Evolutionary conservation across 1,140 invertebrate species (phyloP).

Genomic region (Plutomurus gul): DNA sequence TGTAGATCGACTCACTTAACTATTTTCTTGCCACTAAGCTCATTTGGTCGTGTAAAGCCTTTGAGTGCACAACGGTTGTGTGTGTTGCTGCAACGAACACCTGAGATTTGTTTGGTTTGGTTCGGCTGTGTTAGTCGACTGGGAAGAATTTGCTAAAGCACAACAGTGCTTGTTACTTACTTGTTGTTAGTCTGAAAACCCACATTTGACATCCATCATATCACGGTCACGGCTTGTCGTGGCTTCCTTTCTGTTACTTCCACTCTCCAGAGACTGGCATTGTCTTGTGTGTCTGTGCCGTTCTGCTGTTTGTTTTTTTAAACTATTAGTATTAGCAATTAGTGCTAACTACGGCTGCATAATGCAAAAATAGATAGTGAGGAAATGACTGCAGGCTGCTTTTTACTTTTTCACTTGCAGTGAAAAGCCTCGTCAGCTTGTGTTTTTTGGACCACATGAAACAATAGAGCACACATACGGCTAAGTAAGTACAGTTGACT

Average conservation of each 20-base stretch:
- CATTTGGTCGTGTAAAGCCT: neutral
- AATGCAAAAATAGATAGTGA: too few relatives aligned
- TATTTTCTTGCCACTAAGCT: neutral
- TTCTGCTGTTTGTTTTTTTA: too few relatives aligned
- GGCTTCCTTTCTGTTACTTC: constrained; percentile 47
- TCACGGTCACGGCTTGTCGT: constrained; percentile 40
- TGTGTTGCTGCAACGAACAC: neutral
- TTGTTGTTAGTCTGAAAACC: constrained; percentile 47
- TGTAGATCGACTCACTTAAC: constrained; percentile 12
- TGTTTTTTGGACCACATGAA: too few relatives aligned
- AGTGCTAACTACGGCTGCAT: too few relatives aligned
- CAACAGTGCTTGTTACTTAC: neutral
- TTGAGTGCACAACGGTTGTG: neutral
- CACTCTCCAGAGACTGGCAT: neutral
- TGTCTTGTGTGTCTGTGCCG: neutral
- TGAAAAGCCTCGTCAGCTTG: too few relatives aligned
- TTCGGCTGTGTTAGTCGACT: neutral
- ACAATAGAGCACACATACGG: too few relatives aligned
- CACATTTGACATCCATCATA: constrained; percentile 45
- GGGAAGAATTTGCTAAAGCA: too few relatives aligned
- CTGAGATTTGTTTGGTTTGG: constrained; percentile 14
- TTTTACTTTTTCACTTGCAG: too few relatives aligned
- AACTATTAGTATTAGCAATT: too few relatives aligned
- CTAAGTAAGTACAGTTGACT: too few relatives aligned
- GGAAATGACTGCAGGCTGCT: too few relatives aligned